Percentiles rank a stretch among this genome's conserved stretches.
phyloP scores from a whole-genome alignment of 2,888 invertebrate species.

The Apotomis capreana region DNA sequence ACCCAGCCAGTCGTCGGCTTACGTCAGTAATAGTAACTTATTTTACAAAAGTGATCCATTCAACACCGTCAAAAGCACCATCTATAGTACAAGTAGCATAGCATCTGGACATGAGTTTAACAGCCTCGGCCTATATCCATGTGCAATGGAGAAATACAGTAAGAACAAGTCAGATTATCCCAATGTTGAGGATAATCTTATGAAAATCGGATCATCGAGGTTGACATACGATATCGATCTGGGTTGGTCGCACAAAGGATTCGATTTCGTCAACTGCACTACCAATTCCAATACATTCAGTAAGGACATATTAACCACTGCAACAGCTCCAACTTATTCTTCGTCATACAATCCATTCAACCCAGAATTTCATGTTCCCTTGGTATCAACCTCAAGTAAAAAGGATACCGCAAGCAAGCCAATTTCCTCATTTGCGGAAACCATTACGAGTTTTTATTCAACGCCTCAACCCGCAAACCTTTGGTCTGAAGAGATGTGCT shows the following conservation, averaged over 20 bases:
- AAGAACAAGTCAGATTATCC: slow-evolving; percentile 74
- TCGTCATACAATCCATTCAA: slow-evolving; percentile 77
- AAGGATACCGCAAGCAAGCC: slow-evolving; percentile 68
- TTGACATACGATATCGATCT: slow-evolving; percentile 78
- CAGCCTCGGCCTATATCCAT: slow-evolving; percentile 74
- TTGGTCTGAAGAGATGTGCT: slow-evolving; percentile 76
- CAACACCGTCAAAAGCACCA: slow-evolving; percentile 69
- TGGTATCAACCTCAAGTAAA: slow-evolving; percentile 67
- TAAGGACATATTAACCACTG: slow-evolving; percentile 72
- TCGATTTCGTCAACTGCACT: slow-evolving; percentile 75
- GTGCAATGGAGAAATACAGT: slow-evolving; percentile 77
- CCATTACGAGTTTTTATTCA: slow-evolving; percentile 75
- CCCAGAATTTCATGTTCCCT: slow-evolving; percentile 76
- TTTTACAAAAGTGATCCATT: slow-evolving; percentile 78
- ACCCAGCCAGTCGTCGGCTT: slow-evolving; percentile 61
- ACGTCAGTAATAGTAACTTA: slow-evolving; percentile 65
- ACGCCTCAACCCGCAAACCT: slow-evolving; percentile 73
- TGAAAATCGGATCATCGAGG: slow-evolving; percentile 77
- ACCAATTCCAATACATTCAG: slow-evolving; percentile 66
- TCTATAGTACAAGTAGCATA: slow-evolving; percentile 77
- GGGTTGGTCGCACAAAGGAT: slow-evolving; percentile 79
- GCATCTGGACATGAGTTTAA: slow-evolving; percentile 76
- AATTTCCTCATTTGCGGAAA: slow-evolving; percentile 67
- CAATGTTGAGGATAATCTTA: slow-evolving; percentile 75
- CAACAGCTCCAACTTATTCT: slow-evolving; percentile 66